These are phyloP conservation scores for Brachirus orientalis DNA, from an alignment of 2,113 vertebrate genomes.

Conservation along the genomic window DNA sequence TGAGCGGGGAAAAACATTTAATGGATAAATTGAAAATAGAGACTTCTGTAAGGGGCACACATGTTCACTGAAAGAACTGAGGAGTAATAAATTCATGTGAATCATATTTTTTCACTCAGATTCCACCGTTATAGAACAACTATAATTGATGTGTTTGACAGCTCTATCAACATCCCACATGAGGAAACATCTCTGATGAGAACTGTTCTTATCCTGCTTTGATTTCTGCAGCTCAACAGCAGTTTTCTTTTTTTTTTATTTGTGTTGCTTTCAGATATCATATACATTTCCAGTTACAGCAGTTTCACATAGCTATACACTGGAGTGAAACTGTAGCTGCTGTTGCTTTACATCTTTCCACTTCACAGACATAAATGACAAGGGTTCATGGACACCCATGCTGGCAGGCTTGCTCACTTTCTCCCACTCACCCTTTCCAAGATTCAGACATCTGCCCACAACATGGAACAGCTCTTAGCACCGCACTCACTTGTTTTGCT, in stretches of 20 bases:
- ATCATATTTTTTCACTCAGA: neutral
- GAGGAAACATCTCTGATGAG: neutral
- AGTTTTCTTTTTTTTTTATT: too few species aligned
- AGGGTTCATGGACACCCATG: conserved; percentile 4
- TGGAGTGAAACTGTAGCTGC: neutral
- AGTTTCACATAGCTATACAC: neutral
- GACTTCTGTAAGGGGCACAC: too few species aligned
- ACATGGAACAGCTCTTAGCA: conserved; percentile 57
- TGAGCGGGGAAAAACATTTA: neutral
- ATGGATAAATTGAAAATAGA: neutral
- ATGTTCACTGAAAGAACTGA: neutral
- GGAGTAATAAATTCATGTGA: neutral
- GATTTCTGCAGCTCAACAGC: too few species aligned
- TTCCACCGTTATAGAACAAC: neutral
- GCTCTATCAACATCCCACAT: neutral
- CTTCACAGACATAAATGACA: conserved; percentile 7
- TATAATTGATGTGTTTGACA: neutral
- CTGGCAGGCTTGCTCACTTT: conserved; percentile 33
- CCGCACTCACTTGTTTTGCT: conserved; percentile 57
- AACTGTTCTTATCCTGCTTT: too few species aligned
- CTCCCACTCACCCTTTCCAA: conserved; percentile 23
- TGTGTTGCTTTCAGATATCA: too few species aligned
- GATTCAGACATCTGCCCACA: conserved; percentile 70
- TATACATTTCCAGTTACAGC: neutral
- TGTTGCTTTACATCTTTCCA: conserved; percentile 13